phyloP scores from a whole-genome alignment of 1,140 invertebrate genomes.

The Lanistes nyassanus region DNA sequence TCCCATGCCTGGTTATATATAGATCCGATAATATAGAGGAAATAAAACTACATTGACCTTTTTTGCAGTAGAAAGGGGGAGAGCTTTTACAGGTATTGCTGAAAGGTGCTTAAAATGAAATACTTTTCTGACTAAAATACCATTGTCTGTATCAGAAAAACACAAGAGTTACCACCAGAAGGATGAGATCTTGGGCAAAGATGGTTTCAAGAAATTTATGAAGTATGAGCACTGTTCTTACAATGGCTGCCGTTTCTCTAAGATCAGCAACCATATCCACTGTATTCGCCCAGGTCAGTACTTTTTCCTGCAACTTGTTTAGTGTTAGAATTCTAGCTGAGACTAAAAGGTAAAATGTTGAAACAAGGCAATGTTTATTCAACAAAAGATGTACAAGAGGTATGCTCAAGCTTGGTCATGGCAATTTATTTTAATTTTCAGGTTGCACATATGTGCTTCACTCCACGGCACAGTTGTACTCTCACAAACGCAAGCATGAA shows the following conservation, averaged over 20 bases:
- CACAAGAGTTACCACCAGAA: constrained; percentile 99
- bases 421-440: constrained; percentile 41
- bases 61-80: too few species aligned
- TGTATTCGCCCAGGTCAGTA: constrained; percentile 85
- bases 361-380: not conserved
- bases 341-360: not conserved
- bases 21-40: too few species aligned
- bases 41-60: too few species aligned
- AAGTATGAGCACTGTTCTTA: constrained; percentile 95
- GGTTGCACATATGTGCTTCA: constrained; percentile 95
- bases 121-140: too few species aligned
- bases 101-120: too few species aligned
- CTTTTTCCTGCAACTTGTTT: not conserved
- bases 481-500: constrained; percentile 97
- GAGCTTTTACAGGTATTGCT: too few species aligned
- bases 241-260: constrained; percentile 90
- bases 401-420: not conserved
- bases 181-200: constrained; percentile 92
- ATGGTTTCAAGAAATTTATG: constrained; percentile 99
- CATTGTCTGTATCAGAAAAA: constrained; percentile 85
- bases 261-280: constrained; percentile 97
- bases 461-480: constrained; percentile 95
- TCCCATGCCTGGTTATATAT: too few species aligned
- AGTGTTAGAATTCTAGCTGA: not conserved
- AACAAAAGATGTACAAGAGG: not conserved